phyloP scores from a whole-genome alignment of 2,113 vertebrate species.

The Columba janthina region DNA sequence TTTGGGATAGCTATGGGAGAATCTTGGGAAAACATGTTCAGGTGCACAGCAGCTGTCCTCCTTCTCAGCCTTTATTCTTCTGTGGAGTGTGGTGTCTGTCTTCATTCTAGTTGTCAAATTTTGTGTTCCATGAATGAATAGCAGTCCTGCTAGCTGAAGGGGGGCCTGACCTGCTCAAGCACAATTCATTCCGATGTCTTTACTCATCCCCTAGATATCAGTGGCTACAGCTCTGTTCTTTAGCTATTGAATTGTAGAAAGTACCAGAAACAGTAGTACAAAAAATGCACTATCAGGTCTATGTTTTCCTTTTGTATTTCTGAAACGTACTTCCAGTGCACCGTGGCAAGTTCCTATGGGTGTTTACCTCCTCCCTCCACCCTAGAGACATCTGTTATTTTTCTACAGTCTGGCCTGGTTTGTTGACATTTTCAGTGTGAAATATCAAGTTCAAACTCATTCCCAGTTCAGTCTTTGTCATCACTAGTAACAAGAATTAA shows the following conservation, averaged over 20 bases:
- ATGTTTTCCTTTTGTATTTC: neutral
- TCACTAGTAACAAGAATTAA: neutral
- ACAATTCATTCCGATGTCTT: neutral
- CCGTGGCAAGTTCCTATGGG: neutral
- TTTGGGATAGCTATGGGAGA: neutral
- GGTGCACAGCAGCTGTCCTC: neutral
- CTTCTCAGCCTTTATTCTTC: neutral
- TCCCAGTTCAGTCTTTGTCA: neutral
- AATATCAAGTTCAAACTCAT: neutral
- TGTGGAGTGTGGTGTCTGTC: neutral
- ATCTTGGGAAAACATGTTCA: neutral
- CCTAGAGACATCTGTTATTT: neutral
- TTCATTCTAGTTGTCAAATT: neutral
- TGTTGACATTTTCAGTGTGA: neutral
- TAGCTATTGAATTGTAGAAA: neutral
- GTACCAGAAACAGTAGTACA: neutral
- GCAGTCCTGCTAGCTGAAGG: neutral
- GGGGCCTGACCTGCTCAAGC: neutral
- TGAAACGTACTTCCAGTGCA: neutral
- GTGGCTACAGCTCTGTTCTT: neutral
- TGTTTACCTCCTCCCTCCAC: fast-evolving
- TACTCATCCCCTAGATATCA: neutral
- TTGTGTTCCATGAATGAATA: neutral
- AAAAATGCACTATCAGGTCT: neutral
- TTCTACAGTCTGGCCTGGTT: neutral